Evolutionary conservation across 2,888 invertebrate genomes (phyloP).

Genomic region (Lagria hirta): DNA sequence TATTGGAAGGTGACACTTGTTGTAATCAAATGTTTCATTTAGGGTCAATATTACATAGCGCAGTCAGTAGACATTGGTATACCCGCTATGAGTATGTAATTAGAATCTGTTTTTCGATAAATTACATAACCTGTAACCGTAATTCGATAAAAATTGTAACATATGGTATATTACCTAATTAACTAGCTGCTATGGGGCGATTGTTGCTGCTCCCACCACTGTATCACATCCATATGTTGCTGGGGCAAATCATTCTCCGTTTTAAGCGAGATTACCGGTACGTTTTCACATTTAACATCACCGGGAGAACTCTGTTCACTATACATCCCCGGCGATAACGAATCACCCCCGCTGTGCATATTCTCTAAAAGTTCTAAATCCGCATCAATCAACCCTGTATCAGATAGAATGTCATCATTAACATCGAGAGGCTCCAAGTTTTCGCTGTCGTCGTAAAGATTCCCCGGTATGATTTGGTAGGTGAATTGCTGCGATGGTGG

Average conservation of each 20-base stretch:
- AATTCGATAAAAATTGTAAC: too few species aligned
- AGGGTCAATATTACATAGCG: too few species aligned
- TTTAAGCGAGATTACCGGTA: constrained; percentile 51
- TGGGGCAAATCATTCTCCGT: constrained; percentile 40
- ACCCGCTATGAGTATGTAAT: too few species aligned
- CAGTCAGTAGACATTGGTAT: too few species aligned
- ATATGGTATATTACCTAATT: constrained; percentile 9
- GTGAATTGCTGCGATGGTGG: constrained; percentile 62
- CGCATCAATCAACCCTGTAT: constrained; percentile 56
- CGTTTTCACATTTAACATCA: constrained; percentile 30
- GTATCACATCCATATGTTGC: constrained; percentile 57
- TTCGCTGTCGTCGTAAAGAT: constrained; percentile 65
- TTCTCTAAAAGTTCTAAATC: constrained; percentile 57
- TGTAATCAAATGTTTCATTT: too few species aligned
- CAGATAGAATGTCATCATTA: constrained; percentile 55
- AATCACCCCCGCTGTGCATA: constrained; percentile 45
- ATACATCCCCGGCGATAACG: constrained; percentile 49
- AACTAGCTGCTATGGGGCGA: constrained; percentile 22
- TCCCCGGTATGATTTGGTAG: constrained; percentile 64
- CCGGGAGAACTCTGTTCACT: constrained; percentile 53
- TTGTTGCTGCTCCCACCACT: constrained; percentile 58
- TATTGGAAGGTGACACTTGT: too few species aligned
- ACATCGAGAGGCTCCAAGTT: constrained; percentile 51
- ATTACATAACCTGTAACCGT: too few species aligned
- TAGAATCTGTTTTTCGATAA: too few species aligned